Evolutionary conservation across 2,797 vertebrate species (phyloP).

Genomic region (Limosa lapponica): DNA sequence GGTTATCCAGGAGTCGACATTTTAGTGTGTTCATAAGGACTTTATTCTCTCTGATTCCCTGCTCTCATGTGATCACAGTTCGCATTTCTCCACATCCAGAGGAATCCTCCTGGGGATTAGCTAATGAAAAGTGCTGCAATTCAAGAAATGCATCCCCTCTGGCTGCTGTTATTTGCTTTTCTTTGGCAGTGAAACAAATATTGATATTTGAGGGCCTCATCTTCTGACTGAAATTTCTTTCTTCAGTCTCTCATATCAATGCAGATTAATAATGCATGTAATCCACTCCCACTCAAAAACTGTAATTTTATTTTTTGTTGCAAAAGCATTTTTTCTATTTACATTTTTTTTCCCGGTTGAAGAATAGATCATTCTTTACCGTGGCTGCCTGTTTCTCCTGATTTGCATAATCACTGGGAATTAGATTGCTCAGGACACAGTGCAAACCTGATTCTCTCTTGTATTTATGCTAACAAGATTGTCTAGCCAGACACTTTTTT

Average conservation of each 20-base stretch:
- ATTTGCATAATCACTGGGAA: neutral
- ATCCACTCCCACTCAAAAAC: neutral
- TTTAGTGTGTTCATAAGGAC: neutral
- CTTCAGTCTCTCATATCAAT: neutral
- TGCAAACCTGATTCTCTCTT: neutral
- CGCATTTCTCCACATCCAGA: neutral
- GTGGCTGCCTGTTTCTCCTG: neutral
- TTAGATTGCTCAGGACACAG: neutral
- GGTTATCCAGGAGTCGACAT: neutral
- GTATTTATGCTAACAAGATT: neutral
- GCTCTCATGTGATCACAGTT: neutral
- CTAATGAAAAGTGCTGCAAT: constrained; percentile 67
- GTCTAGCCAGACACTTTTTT: neutral
- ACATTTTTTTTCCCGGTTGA: neutral
- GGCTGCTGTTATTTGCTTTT: constrained; percentile 4
- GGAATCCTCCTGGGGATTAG: constrained; percentile 1
- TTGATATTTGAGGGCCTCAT: neutral
- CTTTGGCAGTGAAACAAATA: constrained; percentile 38
- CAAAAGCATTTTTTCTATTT: neutral
- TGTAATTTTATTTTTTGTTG: neutral
- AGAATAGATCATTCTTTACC: neutral
- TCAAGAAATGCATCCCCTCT: constrained; percentile 27
- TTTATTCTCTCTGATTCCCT: neutral
- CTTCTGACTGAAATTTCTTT: neutral
- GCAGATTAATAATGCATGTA: neutral